phyloP scores from a whole-genome alignment of 92 coral and sea anemone species.

The Virgularia gustaviana region DNA sequence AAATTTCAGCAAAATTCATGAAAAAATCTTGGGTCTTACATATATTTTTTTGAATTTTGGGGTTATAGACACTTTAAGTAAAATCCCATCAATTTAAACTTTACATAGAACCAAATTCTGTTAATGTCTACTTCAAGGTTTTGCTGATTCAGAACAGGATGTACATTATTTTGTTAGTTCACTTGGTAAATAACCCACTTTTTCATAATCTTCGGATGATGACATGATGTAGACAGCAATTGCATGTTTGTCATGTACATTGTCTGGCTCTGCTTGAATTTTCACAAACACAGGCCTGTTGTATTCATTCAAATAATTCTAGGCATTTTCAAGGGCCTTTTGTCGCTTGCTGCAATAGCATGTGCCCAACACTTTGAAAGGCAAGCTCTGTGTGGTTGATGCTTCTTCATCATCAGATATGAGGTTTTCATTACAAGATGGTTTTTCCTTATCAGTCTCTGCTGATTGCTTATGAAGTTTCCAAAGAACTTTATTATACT shows the following conservation, averaged over 20 bases:
- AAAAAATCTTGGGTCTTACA: neutral
- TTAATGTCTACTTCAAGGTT: conserved; percentile 5
- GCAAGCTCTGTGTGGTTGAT: conserved; percentile 27
- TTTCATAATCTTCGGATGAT: conserved; percentile 20
- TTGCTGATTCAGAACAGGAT: conserved; percentile 28
- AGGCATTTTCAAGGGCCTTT: conserved; percentile 45
- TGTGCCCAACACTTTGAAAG: conserved; percentile 61
- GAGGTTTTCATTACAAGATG: conserved; percentile 1
- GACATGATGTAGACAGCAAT: conserved; percentile 52
- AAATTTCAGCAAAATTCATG: neutral
- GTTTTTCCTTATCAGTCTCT: no score
- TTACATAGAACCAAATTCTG: conserved; percentile 26
- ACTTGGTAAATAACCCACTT: conserved; percentile 47
- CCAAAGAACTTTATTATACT: no score
- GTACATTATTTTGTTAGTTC: conserved; percentile 47
- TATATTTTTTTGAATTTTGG: no score
- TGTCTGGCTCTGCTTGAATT: conserved; percentile 54
- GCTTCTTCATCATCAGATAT: neutral
- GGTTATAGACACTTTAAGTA: conserved; percentile 1
- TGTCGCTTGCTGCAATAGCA: conserved; percentile 43
- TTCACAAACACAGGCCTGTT: conserved; percentile 55
- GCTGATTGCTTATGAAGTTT: no score
- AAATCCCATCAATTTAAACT: conserved; percentile 40
- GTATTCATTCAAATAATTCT: conserved; percentile 44
- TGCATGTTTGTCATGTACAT: conserved; percentile 50